A percentile compares a stretch with the other conserved stretches of the same genome.
These are phyloP conservation scores for Pseudanteris insignis DNA, from an alignment of 2,888 invertebrate genomes.

Conservation along the genomic window DNA sequence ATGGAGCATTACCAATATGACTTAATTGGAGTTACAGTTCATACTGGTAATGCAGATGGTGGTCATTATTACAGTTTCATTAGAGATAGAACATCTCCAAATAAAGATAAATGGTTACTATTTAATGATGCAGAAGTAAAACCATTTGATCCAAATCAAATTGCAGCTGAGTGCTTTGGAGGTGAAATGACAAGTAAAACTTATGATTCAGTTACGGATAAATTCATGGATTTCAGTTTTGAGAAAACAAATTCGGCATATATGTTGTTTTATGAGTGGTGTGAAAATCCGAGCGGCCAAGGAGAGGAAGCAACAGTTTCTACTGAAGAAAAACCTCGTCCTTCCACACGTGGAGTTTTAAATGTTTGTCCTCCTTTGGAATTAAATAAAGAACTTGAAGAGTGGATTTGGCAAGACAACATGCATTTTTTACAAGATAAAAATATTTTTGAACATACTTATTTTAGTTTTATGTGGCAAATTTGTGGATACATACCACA, in stretches of 20 bases:
- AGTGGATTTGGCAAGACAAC: conserved; percentile 98
- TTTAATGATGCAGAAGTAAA: conserved; percentile 95
- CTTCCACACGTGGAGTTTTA: conserved; percentile 30
- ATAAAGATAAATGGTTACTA: conserved; percentile 89
- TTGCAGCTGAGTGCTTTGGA: conserved; percentile 95
- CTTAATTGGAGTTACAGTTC: conserved; percentile 93
- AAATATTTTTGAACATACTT: conserved; percentile 95
- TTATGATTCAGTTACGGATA: conserved; percentile 94
- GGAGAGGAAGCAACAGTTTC: conserved; percentile 62
- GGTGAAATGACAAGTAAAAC: conserved; percentile 98
- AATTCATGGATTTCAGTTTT: conserved; percentile 97
- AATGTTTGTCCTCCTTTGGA: conserved; percentile 67
- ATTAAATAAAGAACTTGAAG: conserved; percentile 82
- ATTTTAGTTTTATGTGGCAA: conserved; percentile 97
- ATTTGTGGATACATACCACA: conserved; percentile 94
- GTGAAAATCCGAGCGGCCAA: conserved; percentile 66
- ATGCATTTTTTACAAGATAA: conserved; percentile 94
- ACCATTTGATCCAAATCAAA: conserved; percentile 93
- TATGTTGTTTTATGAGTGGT: conserved; percentile 95
- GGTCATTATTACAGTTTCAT: conserved; percentile 98
- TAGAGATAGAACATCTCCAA: conserved; percentile 77
- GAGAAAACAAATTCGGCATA: conserved; percentile 98
- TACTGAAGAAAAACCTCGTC: conserved; percentile 49
- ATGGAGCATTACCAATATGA: conserved; percentile 84
- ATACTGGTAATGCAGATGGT: conserved; percentile 97